A percentile compares a stretch with the other conserved stretches of the same genome.
Conservation (phyloP, 2,888 invertebrate species). For the Agrotis clavis region DNA sequence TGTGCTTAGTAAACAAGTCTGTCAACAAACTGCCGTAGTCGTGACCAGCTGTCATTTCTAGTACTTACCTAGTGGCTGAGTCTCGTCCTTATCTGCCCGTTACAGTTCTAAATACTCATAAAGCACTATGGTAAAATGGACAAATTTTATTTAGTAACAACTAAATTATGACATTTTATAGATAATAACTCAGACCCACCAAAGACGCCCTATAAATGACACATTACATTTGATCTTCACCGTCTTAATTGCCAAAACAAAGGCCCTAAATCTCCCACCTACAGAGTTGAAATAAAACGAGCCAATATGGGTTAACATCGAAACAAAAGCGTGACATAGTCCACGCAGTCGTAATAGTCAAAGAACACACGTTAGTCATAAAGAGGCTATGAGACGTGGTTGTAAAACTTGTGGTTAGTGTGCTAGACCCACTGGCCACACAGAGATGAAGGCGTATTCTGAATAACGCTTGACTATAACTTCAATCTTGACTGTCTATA, state of each 20-base stretch:
- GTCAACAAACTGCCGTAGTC: too few relatives aligned
- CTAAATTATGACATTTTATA: too few relatives aligned
- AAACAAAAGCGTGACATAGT: constrained; percentile 54
- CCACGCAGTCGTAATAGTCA: constrained; percentile 30
- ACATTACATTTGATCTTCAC: constrained; percentile 27
- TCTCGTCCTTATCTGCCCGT: too few relatives aligned
- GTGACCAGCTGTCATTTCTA: too few relatives aligned
- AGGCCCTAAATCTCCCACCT: constrained; percentile 34
- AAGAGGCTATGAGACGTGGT: constrained; percentile 24
- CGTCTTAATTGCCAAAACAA: constrained; percentile 41
- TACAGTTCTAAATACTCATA: too few relatives aligned
- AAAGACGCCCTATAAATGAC: neutral
- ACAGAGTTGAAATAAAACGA: constrained; percentile 42
- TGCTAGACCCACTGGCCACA: constrained; percentile 47
- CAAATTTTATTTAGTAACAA: too few relatives aligned
- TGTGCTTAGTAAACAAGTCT: too few relatives aligned
- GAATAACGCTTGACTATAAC: neutral
- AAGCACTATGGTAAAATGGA: too few relatives aligned
- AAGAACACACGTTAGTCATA: constrained; percentile 46
- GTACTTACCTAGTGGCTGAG: too few relatives aligned
- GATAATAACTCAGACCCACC: neutral
- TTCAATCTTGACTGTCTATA: neutral
- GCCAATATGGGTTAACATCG: constrained; percentile 49
- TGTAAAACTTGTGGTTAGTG: constrained; percentile 48
- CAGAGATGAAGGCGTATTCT: constrained; percentile 34